Evolutionary conservation across 1,140 invertebrate species (phyloP), one percentile per base, ranked within the genome.

Genomic region (Drosophila truncata): DNA sequence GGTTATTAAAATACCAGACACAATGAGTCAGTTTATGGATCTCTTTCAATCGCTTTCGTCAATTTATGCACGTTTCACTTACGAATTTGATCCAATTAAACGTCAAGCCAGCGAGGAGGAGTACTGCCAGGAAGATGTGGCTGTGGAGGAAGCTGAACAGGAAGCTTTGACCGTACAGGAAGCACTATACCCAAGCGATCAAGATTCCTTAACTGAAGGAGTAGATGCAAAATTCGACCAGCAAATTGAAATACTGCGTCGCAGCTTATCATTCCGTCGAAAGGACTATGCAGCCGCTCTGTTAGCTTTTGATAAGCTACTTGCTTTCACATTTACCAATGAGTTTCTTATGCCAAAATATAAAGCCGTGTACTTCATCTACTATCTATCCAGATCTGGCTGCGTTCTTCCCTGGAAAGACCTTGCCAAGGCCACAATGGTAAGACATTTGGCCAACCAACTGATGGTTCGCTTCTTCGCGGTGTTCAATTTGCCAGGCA

Each of bases 391-490:
- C 14, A n/a, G 20, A 37, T 55, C 13, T 1, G 52, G 50, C 6
- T 3, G 20, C 9, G 14, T 37, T 1, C 6, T n/a, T 0, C 52
- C 52, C 2, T n/a, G 3, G 33, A 37, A 37, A 1, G 5, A 16
- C n/a, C 52, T 55, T 1, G 18, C 18, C 1, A 54, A 35, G 31
- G 50, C 50, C 18, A 16, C 52, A 0, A 9, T 42, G 18, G 29
- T 80, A 10, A 33, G 49, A 2, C 4, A 23, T 0, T 23, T 52
- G 49, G 64, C 71, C 3, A 54, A 31, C 11, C 16, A 60, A 18
- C 31, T 77, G 10, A 59, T 80, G 35, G 14, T 2, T 10, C 57
- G 42, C 9, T 66, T 74, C 16, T 46, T 35, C 0, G 4, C 16
- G 25, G 11, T 46, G 1, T 59, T 82, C 25, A 27, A 25, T 20